Conservation (phyloP, 2,113 vertebrate genomes). For the Hoplias malabaricus region DNA sequence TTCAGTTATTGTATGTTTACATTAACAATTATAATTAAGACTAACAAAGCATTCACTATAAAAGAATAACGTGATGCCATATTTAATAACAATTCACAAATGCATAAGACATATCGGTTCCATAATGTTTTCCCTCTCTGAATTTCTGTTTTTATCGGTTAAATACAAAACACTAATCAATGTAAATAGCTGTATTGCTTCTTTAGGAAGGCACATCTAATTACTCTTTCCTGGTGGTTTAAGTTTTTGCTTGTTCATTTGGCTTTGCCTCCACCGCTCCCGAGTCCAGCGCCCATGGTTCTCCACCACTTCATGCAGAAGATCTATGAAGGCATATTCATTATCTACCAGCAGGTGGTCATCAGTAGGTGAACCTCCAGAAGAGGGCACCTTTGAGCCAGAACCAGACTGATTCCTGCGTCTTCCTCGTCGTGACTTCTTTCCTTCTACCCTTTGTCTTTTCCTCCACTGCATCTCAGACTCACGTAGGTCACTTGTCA, state of each 20-base stretch:
- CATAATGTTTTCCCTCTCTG: too few species aligned
- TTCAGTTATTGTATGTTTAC: too few species aligned
- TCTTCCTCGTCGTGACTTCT: not conserved
- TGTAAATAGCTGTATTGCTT: not conserved
- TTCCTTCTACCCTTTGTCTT: not conserved
- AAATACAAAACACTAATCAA: too few species aligned
- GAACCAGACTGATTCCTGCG: not conserved
- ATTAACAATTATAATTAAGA: too few species aligned
- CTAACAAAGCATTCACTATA: too few species aligned
- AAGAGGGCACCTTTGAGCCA: slow-evolving; percentile 44
- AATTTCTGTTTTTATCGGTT: too few species aligned
- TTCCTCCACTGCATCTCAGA: not conserved
- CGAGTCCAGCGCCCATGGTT: slow-evolving; percentile 79
- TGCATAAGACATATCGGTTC: too few species aligned
- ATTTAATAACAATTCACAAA: too few species aligned
- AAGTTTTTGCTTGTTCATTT: slow-evolving; percentile 55
- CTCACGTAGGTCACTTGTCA: not conserved
- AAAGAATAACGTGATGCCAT: too few species aligned
- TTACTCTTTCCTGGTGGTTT: slow-evolving; percentile 14
- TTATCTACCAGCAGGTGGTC: slow-evolving; percentile 60
- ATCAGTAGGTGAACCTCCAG: slow-evolving; percentile 59
- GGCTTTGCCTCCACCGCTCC: slow-evolving; percentile 71
- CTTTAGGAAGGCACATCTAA: not conserved
- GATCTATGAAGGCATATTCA: slow-evolving; percentile 67
- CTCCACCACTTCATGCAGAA: slow-evolving; percentile 78